Evolutionary conservation across 2,113 vertebrate species (phyloP).

Genomic region (Tyrannus savana): DNA sequence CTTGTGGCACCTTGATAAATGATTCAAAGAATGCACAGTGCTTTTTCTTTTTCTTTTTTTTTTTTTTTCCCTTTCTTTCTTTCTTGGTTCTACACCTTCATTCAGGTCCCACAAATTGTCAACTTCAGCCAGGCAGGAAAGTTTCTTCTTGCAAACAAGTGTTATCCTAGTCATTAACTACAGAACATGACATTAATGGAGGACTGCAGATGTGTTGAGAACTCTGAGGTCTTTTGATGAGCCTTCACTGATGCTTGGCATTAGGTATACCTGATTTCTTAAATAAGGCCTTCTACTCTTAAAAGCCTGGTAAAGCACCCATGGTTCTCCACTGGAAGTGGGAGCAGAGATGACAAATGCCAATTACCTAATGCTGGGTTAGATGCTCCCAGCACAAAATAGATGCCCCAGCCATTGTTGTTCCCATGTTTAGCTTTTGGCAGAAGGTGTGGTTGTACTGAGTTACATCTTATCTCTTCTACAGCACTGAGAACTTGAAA

Average conservation of each 20-base stretch:
- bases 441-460: background rate
- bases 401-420: background rate
- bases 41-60: background rate
- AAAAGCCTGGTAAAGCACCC: background rate
- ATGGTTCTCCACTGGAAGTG: background rate
- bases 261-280: background rate
- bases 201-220: fast-evolving
- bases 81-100: background rate
- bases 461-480: background rate
- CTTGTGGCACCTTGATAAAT: background rate
- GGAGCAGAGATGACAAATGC: background rate
- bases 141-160: background rate
- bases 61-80: fast-evolving
- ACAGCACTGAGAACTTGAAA: background rate
- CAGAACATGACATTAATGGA: background rate
- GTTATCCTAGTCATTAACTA: background rate
- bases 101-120: background rate
- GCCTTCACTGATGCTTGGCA: background rate
- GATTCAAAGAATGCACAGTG: background rate
- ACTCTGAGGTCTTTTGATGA: background rate
- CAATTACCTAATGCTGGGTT: background rate
- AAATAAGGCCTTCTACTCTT: background rate
- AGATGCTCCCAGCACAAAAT: background rate
- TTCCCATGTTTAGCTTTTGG: background rate
- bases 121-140: background rate